Evolutionary conservation across 2,797 vertebrate genomes (phyloP).

Genomic region (Thunnus albacares): DNA sequence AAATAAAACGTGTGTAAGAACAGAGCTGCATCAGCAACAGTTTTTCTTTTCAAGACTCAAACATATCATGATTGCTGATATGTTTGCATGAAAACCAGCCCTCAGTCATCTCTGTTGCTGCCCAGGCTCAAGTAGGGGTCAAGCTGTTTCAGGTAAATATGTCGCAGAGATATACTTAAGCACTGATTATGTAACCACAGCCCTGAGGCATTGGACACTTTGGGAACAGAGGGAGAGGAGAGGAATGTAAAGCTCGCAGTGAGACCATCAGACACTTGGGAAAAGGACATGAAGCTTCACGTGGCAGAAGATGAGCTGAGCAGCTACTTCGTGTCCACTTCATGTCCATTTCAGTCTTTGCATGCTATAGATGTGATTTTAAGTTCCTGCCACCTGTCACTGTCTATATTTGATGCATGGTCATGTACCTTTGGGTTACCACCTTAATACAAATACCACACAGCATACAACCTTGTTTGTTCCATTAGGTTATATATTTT

Average conservation of each 20-base stretch:
- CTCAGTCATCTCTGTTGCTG: background rate
- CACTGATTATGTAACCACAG: conserved; percentile 58
- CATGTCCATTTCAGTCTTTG: conserved; percentile 10
- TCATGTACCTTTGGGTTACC: conserved; percentile 4
- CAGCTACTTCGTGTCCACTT: conserved; percentile 11
- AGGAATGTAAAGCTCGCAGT: conserved; percentile 53
- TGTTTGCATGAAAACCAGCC: background rate
- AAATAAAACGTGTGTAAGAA: conserved; percentile 47
- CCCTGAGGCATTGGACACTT: conserved; percentile 36
- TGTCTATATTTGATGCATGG: conserved; percentile 6
- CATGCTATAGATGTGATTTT: conserved; percentile 7
- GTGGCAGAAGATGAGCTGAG: conserved; percentile 29
- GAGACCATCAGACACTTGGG: conserved; percentile 25
- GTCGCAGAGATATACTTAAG: conserved; percentile 44
- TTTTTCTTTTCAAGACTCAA: background rate
- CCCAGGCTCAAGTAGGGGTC: conserved; percentile 31
- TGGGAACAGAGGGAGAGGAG: conserved; percentile 25
- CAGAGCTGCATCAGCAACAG: conserved; percentile 7
- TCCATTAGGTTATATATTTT: background rate
- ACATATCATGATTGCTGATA: background rate
- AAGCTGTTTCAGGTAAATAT: conserved; percentile 53
- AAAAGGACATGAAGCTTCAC: conserved; percentile 25
- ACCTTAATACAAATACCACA: background rate
- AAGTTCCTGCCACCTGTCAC: conserved; percentile 28
- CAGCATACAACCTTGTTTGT: background rate